phyloP scores from a whole-genome alignment of 2,797 vertebrate genomes.

The Nasua narica region DNA sequence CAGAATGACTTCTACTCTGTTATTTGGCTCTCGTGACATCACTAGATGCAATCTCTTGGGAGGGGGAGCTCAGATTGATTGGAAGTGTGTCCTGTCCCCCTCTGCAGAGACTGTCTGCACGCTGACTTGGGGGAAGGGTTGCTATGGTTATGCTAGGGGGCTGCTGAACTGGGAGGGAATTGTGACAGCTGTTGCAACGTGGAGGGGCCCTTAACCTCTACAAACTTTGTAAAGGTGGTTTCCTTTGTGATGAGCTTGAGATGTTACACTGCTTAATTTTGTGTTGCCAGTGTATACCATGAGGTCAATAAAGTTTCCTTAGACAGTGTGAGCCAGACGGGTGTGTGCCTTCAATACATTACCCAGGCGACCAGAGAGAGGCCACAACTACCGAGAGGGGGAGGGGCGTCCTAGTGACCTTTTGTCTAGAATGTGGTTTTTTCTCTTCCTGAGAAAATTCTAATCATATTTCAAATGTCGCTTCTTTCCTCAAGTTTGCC shows the following conservation, averaged over 20 bases:
- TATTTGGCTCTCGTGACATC: background rate
- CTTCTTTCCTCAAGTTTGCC: background rate
- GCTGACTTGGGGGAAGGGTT: background rate
- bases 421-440: background rate
- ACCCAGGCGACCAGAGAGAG: conserved; percentile 36
- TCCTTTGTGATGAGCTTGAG: conserved; percentile 46
- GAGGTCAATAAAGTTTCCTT: conserved; percentile 43
- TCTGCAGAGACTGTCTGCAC: background rate
- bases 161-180: background rate
- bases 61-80: background rate
- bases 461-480: background rate
- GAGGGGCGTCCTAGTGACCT: background rate
- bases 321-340: background rate
- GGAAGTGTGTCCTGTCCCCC: background rate
- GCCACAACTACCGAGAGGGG: background rate
- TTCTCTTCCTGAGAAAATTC: conserved; percentile 14
- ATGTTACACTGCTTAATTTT: background rate
- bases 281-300: background rate
- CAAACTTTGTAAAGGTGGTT: conserved; percentile 2
- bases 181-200: conserved; percentile 10
- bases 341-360: conserved; percentile 2
- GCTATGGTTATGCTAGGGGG: conserved; percentile 15
- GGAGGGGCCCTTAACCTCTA: conserved; percentile 42
- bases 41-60: background rate
- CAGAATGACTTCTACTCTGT: too few relatives aligned